Percentiles rank a stretch among this genome's conserved stretches.
Conservation (phyloP, 1,140 invertebrate species). For the Panagrolaimus sp. region DNA sequence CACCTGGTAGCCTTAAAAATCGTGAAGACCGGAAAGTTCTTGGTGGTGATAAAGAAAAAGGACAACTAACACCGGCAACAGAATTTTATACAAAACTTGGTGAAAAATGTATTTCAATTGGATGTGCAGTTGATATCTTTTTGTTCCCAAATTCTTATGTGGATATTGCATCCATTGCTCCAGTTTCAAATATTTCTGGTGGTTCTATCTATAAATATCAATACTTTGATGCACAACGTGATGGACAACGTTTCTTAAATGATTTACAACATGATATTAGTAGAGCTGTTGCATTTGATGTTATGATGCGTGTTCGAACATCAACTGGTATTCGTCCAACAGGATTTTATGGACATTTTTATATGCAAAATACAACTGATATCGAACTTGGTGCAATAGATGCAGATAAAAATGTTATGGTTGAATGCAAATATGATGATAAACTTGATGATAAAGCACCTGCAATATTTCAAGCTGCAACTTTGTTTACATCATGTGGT, state of each 20-base stretch:
- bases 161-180: slow-evolving; percentile 85
- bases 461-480: slow-evolving; percentile 80
- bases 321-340: slow-evolving; percentile 88
- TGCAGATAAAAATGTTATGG: slow-evolving; percentile 74
- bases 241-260: slow-evolving; percentile 77
- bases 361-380: slow-evolving; percentile 94
- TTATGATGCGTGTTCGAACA: slow-evolving; percentile 83
- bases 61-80: slow-evolving; percentile 67
- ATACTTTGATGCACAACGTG: slow-evolving; percentile 87
- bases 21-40: slow-evolving; percentile 89
- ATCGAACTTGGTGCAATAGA: slow-evolving; percentile 88
- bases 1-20: slow-evolving; percentile 89
- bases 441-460: slow-evolving; percentile 86
- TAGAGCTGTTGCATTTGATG: slow-evolving; percentile 81
- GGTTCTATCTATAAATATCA: slow-evolving; percentile 93
- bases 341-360: slow-evolving; percentile 94
- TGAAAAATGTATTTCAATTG: slow-evolving; percentile 80
- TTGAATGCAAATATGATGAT: slow-evolving; percentile 98
- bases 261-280: slow-evolving; percentile 75
- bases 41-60: slow-evolving; percentile 82
- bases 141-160: slow-evolving; percentile 90
- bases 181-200: slow-evolving; percentile 82
- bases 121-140: slow-evolving; percentile 83
- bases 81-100: slow-evolving; percentile 85
- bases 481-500: slow-evolving; percentile 84